Evolutionary conservation across 2,113 vertebrate species (phyloP).

Genomic region (Plecturocebus donacophilus): DNA sequence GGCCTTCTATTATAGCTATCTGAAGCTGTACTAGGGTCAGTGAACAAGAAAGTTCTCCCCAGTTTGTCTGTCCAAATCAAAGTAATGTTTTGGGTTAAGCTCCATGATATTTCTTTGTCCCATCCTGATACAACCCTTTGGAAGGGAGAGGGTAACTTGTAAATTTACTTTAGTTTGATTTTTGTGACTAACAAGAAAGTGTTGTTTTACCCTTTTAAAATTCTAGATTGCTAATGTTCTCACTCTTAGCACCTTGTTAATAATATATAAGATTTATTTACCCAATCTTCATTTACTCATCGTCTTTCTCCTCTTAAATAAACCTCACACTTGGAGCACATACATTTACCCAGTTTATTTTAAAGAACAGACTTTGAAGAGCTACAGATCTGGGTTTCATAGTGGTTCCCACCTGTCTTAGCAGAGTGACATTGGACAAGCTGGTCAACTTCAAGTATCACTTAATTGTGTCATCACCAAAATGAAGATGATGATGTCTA

Average conservation of each 20-base stretch:
- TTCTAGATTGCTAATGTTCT: background rate
- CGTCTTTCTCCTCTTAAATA: background rate
- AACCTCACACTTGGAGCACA: background rate
- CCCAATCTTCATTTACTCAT: background rate
- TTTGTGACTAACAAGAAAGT: background rate
- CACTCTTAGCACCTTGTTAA: background rate
- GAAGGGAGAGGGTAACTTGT: background rate
- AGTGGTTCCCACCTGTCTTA: background rate
- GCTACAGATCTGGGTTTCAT: constrained; percentile 19
- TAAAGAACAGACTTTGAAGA: background rate
- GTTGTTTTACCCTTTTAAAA: background rate
- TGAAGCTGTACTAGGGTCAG: no score
- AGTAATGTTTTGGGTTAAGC: background rate
- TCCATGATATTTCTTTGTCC: background rate
- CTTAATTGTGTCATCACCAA: background rate
- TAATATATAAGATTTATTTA: background rate
- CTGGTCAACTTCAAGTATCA: background rate
- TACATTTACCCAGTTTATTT: background rate
- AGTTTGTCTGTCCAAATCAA: background rate
- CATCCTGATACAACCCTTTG: background rate
- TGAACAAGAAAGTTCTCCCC: background rate
- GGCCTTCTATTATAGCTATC: background rate
- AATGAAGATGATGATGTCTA: background rate
- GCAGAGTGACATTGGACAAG: background rate
- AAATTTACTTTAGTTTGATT: constrained; percentile 16